Evolutionary conservation across 2,888 invertebrate genomes (phyloP).

Genomic region (Teleogryllus oceanicus): DNA sequence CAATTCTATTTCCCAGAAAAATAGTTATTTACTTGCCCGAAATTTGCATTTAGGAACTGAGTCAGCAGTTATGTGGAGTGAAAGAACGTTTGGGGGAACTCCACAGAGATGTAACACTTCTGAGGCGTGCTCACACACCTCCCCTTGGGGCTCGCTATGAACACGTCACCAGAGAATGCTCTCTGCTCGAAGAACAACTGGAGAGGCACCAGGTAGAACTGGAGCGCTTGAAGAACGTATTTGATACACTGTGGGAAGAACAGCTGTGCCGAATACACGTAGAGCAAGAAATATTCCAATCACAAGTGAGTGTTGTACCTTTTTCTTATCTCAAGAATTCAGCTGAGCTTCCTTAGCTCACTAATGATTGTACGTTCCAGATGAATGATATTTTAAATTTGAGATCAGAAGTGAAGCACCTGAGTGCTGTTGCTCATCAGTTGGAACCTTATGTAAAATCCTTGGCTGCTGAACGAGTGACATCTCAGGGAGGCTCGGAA

Average conservation of each 20-base stretch:
- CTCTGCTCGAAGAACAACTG: slow-evolving; percentile 57
- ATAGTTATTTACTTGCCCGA: too few relatives aligned
- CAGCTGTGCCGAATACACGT: slow-evolving; percentile 65
- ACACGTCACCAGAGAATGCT: slow-evolving; percentile 56
- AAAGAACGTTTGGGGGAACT: slow-evolving; percentile 64
- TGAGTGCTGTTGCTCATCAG: slow-evolving; percentile 60
- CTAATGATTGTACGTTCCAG: slow-evolving; percentile 44
- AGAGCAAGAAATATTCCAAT: slow-evolving; percentile 65
- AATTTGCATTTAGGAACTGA: slow-evolving; percentile 51
- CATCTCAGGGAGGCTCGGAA: slow-evolving; percentile 42
- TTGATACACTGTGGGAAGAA: slow-evolving; percentile 69
- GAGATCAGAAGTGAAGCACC: slow-evolving; percentile 62
- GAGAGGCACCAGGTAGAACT: slow-evolving; percentile 60
- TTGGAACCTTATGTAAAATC: slow-evolving; percentile 64
- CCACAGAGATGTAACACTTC: slow-evolving; percentile 65
- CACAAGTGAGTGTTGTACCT: slow-evolving; percentile 48
- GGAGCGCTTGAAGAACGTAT: slow-evolving; percentile 57
- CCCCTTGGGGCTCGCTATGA: slow-evolving; percentile 52
- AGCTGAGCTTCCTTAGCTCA: not conserved
- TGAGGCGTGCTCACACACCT: slow-evolving; percentile 55
- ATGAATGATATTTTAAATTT: slow-evolving; percentile 63
- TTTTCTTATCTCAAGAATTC: not conserved
- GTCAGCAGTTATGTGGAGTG: slow-evolving; percentile 58
- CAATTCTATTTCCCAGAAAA: too few relatives aligned
- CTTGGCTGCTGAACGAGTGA: slow-evolving; percentile 44